Evolutionary conservation across 2,113 vertebrate genomes (phyloP).

Genomic region (Megaptera novaeangliae): DNA sequence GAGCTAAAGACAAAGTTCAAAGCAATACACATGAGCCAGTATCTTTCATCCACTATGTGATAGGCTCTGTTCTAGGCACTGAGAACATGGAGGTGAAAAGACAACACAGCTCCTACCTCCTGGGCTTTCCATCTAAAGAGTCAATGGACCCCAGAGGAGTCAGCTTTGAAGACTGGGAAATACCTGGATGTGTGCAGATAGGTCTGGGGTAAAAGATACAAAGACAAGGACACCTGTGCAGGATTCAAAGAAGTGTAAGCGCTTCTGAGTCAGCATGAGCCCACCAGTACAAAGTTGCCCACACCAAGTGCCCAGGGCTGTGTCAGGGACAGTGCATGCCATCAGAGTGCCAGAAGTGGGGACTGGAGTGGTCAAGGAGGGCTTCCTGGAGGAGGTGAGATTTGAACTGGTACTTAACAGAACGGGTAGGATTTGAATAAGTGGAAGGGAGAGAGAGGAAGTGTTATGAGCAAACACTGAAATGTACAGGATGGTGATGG

Average conservation of each 20-base stretch:
- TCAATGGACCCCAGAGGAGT: background rate
- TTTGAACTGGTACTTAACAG: background rate
- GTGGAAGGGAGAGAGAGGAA: background rate
- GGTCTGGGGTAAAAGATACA: background rate
- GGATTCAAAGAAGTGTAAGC: background rate
- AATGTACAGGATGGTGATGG: background rate
- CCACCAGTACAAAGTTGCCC: too few species aligned
- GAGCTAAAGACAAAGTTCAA: background rate
- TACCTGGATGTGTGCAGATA: background rate
- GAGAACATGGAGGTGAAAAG: background rate
- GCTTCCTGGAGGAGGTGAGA: background rate
- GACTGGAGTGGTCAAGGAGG: background rate
- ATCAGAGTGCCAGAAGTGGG: background rate
- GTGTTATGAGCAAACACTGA: background rate
- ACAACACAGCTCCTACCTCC: background rate
- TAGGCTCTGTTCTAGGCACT: background rate
- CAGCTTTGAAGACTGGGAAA: background rate
- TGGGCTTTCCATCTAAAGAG: background rate
- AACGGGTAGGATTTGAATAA: background rate
- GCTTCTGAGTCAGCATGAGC: background rate
- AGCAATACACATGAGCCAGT: background rate
- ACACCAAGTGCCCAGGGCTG: background rate
- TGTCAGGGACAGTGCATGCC: background rate
- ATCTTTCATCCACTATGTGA: background rate
- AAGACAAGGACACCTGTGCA: background rate